phyloP scores from a whole-genome alignment of 1,140 invertebrate genomes.

The Heliconius nattereri region DNA sequence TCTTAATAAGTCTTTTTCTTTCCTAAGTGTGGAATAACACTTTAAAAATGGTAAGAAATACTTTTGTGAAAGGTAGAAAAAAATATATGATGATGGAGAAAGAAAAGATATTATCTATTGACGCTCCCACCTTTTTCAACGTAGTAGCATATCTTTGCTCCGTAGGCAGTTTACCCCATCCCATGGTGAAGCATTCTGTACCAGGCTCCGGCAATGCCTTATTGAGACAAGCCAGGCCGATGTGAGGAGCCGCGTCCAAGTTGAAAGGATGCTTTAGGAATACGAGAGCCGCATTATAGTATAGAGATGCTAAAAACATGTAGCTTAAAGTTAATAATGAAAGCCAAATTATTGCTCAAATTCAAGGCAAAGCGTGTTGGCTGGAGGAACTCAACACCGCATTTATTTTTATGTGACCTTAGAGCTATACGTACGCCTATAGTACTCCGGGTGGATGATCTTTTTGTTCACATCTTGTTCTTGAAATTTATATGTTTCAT shows the following conservation, averaged over 20 bases:
- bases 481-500: constrained; percentile 26
- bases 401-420: too few species aligned
- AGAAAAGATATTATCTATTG: background rate
- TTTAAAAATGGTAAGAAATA: too few species aligned
- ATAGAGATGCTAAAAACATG: constrained; percentile 37
- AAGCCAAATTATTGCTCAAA: too few species aligned
- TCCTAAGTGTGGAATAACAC: too few species aligned
- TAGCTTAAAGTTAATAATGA: background rate
- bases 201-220: constrained; percentile 11
- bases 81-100: background rate
- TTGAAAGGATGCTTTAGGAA: constrained; percentile 37
- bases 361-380: too few species aligned
- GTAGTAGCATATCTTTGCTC: constrained; percentile 25
- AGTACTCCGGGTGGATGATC: constrained; percentile 26
- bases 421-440: constrained; percentile 22
- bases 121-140: constrained; percentile 47
- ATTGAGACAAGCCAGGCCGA: constrained; percentile 43
- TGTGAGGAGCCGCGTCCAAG: constrained; percentile 37
- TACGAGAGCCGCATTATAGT: constrained; percentile 43
- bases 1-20: too few species aligned
- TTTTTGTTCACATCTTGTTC: constrained; percentile 28
- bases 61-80: background rate
- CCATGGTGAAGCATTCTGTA: constrained; percentile 47
- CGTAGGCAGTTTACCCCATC: constrained; percentile 44
- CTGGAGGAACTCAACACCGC: too few species aligned